These are phyloP conservation scores for Tetragonisca angustula DNA, from an alignment of 2,888 invertebrate genomes.

Conservation along the genomic window DNA sequence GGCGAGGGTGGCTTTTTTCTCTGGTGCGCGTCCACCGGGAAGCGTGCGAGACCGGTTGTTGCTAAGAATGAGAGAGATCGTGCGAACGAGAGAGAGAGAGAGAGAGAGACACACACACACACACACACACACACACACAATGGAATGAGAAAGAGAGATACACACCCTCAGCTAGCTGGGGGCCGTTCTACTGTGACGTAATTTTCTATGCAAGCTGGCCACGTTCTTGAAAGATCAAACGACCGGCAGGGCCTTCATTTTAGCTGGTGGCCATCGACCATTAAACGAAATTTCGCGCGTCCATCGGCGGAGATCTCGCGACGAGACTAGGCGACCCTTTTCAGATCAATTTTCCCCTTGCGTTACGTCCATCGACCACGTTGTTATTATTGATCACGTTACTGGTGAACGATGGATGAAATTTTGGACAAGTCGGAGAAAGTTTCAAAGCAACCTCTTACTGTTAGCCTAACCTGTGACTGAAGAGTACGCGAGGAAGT, in stretches of 20 bases:
- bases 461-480: no score
- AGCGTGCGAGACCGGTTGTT: not conserved
- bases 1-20: conserved; percentile 67
- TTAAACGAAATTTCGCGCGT: conserved; percentile 5
- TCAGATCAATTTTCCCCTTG: no score
- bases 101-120: no score
- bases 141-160: not conserved
- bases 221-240: conserved; percentile 61
- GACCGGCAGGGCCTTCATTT: conserved; percentile 22
- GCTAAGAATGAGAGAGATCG: conserved; percentile 29
- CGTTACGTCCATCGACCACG: not conserved
- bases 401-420: no score
- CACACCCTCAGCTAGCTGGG: conserved; percentile 46
- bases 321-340: not conserved
- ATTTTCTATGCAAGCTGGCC: conserved; percentile 65
- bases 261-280: conserved; percentile 6
- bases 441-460: no score
- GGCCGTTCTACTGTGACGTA: conserved; percentile 66
- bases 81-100: conserved; percentile 38
- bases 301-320: not conserved
- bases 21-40: conserved; percentile 42
- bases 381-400: no score
- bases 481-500: no score
- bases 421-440: no score
- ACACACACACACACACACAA: no score